These are phyloP conservation scores for Himalopsyche phryganea DNA, from an alignment of 1,140 invertebrate species.

Conservation along the genomic window DNA sequence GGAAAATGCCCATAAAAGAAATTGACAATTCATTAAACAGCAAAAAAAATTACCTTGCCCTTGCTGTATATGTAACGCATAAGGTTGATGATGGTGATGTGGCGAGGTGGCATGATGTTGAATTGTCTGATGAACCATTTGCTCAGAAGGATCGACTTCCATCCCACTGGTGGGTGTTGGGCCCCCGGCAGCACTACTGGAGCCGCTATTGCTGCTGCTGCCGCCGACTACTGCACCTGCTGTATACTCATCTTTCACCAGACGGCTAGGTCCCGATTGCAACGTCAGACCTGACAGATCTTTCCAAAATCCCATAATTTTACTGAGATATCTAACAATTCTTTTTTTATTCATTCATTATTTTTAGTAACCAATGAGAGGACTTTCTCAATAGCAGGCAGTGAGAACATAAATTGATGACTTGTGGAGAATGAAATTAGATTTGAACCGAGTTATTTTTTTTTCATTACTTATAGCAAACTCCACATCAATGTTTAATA, in stretches of 20 bases:
- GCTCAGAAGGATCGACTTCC: slow-evolving; percentile 69
- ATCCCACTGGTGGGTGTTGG: slow-evolving; percentile 53
- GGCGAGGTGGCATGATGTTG: slow-evolving; percentile 72
- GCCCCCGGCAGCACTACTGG: slow-evolving; percentile 40
- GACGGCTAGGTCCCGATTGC: slow-evolving; percentile 68
- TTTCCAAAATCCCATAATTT: slow-evolving; percentile 48
- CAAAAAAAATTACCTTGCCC: slow-evolving; percentile 7
- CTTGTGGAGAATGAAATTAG: too few species aligned
- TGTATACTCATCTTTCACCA: slow-evolving; percentile 80
- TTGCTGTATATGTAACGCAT: slow-evolving; percentile 43
- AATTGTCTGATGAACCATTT: slow-evolving; percentile 62
- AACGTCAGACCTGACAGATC: slow-evolving; percentile 83
- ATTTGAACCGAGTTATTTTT: too few species aligned
- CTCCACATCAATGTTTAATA: too few species aligned
- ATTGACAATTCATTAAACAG: too few species aligned
- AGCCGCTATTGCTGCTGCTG: slow-evolving; percentile 29
- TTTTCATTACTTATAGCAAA: too few species aligned
- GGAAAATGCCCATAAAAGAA: too few species aligned
- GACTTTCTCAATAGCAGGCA: too few species aligned
- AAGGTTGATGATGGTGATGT: slow-evolving; percentile 39
- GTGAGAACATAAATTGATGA: too few species aligned
- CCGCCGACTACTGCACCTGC: slow-evolving; percentile 60
- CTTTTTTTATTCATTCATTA: too few species aligned
- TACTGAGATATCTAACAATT: not conserved
- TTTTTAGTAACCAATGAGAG: too few species aligned